Evolutionary conservation across 2,888 invertebrate genomes (phyloP).

Genomic region (Hoplodrina blanda): DNA sequence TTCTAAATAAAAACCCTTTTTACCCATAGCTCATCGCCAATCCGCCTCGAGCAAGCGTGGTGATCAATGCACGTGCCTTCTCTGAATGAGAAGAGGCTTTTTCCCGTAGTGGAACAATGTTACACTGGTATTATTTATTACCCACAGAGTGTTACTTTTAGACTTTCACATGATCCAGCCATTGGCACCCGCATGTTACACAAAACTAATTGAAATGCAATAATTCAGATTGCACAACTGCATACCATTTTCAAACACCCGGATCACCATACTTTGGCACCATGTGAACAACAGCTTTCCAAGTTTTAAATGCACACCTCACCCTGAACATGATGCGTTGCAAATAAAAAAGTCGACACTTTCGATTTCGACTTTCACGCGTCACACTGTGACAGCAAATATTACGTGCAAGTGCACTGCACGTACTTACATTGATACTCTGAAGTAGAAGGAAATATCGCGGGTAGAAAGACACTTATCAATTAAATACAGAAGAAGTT

Average conservation of each 20-base stretch:
- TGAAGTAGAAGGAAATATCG: slow-evolving; percentile 11
- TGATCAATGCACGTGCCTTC: no score
- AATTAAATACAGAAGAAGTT: no score
- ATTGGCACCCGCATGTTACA: not conserved
- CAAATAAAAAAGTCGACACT: slow-evolving; percentile 75
- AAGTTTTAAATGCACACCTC: slow-evolving; percentile 55
- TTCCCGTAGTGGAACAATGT: no score
- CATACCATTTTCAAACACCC: slow-evolving; percentile 34
- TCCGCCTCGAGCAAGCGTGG: no score
- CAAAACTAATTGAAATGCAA: slow-evolving; percentile 18
- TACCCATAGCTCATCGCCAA: no score
- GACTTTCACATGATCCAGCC: not conserved
- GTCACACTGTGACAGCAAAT: slow-evolving; percentile 70
- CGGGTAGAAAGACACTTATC: no score
- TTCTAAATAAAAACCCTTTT: no score
- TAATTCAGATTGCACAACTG: slow-evolving; percentile 22
- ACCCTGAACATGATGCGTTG: slow-evolving; percentile 68
- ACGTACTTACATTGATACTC: slow-evolving; percentile 23
- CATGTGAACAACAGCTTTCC: slow-evolving; percentile 56
- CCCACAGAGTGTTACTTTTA: not conserved
- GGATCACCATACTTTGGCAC: slow-evolving; percentile 36
- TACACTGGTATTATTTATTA: no score
- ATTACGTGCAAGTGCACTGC: slow-evolving; percentile 71
- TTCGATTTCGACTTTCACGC: slow-evolving; percentile 80
- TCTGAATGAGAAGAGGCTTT: no score